Evolutionary conservation across 92 coral and sea anemone species (phyloP), one percentile per base, ranked within the genome.

Genomic region (Chrysogorgia sp.): DNA sequence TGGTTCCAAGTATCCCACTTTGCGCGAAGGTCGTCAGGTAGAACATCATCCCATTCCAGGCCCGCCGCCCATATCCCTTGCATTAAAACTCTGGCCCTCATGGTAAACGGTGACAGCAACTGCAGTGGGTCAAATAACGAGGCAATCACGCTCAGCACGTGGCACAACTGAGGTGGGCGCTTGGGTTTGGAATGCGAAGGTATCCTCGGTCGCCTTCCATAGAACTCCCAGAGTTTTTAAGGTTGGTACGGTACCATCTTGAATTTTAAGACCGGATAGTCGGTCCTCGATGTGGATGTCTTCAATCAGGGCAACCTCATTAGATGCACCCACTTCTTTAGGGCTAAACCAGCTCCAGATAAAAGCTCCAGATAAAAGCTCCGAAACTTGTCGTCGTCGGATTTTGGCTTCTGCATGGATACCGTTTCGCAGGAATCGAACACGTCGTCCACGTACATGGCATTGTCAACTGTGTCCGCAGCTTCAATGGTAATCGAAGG

Each of bases 41-140:
- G 41, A 43, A 78, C 77, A 24, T 72, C 83, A 50, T 87, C 88
- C 91, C 91, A 83, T 71, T 79, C 91, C 34, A 83, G 4, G 47
- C 74, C 74, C 9, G 74, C 74, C 1, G 74, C 35, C 74, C 74
- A 66, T 49, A 66, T 66, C 25, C 40, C 55, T 67, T 67, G 74
- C 55, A 88, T 75, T 6, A 83, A 77, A 29, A 88, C 56, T 56
- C 80, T 83, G 0, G 91, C 83, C 80, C 75, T 10, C 3, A 88
- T 52, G 14, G 82, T 70, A 64, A 83, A 81, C 4, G 70, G 88
- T 8, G 83, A 60, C 41, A 87, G 21, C 34, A 83, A 61, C 69
- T 84, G 87, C 19, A 83, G 60, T 6, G 90, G 90, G 75, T 82
- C 87, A 61, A 68, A 86, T 33, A 86, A 32, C 50, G 62, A 68